A percentile compares a stretch with the other conserved stretches of the same genome.
These are phyloP conservation scores for Eulemur mongoz DNA, from an alignment of 2,797 vertebrate species.

Conservation along the genomic window DNA sequence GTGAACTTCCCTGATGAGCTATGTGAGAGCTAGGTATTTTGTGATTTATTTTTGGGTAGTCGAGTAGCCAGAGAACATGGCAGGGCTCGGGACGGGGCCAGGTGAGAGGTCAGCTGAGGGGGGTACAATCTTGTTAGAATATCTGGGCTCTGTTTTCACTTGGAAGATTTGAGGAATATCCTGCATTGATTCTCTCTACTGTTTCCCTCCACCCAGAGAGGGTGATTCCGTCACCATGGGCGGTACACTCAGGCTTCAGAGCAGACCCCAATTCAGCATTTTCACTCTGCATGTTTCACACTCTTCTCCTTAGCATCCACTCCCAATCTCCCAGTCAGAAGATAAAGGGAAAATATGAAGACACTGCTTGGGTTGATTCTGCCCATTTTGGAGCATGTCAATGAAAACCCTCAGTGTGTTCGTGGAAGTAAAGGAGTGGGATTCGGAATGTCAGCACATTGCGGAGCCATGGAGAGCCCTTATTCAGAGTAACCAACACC, in stretches of 20 bases:
- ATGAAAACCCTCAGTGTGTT: not conserved
- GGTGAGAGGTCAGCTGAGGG: not conserved
- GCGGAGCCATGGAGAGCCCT: not conserved
- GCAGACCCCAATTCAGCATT: not conserved
- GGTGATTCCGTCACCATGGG: not conserved
- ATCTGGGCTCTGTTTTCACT: not conserved
- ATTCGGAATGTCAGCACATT: not conserved
- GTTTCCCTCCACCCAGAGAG: not conserved
- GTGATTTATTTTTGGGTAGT: not conserved
- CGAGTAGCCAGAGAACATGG: not conserved
- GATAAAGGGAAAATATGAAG: not conserved
- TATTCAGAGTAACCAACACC: not conserved
- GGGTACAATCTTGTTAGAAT: not conserved
- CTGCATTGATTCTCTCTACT: not conserved
- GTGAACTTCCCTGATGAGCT: not conserved
- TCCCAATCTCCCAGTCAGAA: not conserved
- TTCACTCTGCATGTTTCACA: not conserved
- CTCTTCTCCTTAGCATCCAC: not conserved
- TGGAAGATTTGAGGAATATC: not conserved
- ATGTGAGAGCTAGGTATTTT: not conserved
- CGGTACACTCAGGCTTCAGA: not conserved
- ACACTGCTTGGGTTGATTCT: not conserved
- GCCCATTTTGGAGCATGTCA: not conserved
- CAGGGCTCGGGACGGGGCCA: not conserved
- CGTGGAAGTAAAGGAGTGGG: too few relatives aligned